Percentiles rank a stretch among this genome's conserved stretches.
Conservation (phyloP, 2,888 invertebrate species). For the Ligdia adustata region DNA sequence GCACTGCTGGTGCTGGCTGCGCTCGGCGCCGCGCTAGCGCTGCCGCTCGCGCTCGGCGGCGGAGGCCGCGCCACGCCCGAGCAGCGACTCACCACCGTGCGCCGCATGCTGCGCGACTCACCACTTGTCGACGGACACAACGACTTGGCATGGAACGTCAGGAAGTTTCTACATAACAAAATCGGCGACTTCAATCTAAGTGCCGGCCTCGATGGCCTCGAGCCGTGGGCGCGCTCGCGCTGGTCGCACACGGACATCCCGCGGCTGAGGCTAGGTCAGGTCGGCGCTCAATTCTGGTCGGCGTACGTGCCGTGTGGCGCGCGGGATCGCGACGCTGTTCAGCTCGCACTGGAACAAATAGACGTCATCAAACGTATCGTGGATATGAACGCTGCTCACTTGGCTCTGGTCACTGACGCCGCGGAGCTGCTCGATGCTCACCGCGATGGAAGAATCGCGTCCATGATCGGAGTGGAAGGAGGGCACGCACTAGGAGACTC, state of each 20-base stretch:
- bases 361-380: slow-evolving; percentile 90
- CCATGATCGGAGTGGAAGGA: slow-evolving; percentile 95
- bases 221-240: slow-evolving; percentile 93
- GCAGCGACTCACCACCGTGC: slow-evolving; percentile 86
- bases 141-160: slow-evolving; percentile 94
- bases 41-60: slow-evolving; percentile 81
- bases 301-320: slow-evolving; percentile 94
- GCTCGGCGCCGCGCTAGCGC: slow-evolving; percentile 83
- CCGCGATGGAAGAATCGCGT: slow-evolving; percentile 91
- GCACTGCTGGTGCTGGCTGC: slow-evolving; percentile 84
- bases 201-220: slow-evolving; percentile 85
- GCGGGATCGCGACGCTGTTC: slow-evolving; percentile 92
- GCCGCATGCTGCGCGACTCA: slow-evolving; percentile 86
- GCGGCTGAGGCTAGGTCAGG: slow-evolving; percentile 90
- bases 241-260: slow-evolving; percentile 98
- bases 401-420: slow-evolving; percentile 88
- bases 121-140: slow-evolving; percentile 93
- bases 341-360: slow-evolving; percentile 93
- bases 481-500: slow-evolving; percentile 96
- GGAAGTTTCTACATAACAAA: slow-evolving; percentile 94
- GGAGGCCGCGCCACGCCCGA: slow-evolving; percentile 81
- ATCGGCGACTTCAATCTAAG: slow-evolving; percentile 87
- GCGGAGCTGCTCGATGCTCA: slow-evolving; percentile 89
- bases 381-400: slow-evolving; percentile 89
- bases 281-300: slow-evolving; percentile 97